These are phyloP conservation scores for Mallotus villosus DNA, from an alignment of 2,797 vertebrate species.

Conservation along the genomic window DNA sequence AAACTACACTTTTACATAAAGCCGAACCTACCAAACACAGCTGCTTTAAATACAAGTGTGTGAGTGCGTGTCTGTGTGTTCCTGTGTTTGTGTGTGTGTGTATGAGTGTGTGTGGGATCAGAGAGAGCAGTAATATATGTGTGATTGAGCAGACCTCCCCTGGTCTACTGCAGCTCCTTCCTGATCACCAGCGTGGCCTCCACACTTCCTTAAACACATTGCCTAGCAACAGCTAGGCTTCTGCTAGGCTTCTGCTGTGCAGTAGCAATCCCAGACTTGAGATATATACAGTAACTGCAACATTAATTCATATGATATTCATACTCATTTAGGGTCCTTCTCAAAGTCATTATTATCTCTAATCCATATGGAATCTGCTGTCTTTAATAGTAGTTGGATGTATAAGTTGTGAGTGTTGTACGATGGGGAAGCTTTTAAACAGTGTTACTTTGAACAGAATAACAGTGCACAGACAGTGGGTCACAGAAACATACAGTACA, in stretches of 20 bases:
- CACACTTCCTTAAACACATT: constrained; percentile 15
- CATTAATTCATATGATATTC: constrained; percentile 19
- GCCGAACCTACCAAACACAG: neutral
- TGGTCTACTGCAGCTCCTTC: neutral
- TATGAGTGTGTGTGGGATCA: neutral
- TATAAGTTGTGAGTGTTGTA: neutral
- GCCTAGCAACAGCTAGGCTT: constrained; percentile 41
- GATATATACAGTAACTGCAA: too few relatives aligned
- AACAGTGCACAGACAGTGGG: constrained; percentile 31
- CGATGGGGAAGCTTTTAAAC: constrained; percentile 19
- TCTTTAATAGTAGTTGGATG: too few relatives aligned
- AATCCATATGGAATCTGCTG: neutral
- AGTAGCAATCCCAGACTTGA: constrained; percentile 16
- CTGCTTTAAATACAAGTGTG: too few relatives aligned
- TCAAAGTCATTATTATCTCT: neutral
- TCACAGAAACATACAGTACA: constrained; percentile 21
- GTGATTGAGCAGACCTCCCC: neutral
- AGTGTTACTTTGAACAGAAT: constrained; percentile 41
- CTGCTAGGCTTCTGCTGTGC: too few relatives aligned
- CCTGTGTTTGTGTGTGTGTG: too few relatives aligned
- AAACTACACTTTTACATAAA: neutral
- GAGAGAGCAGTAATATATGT: neutral
- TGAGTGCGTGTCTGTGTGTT: neutral
- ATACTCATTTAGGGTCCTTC: constrained; percentile 26
- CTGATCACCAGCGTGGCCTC: neutral